Conservation (phyloP, 2,797 vertebrate species). For the Poecilia gillii region DNA sequence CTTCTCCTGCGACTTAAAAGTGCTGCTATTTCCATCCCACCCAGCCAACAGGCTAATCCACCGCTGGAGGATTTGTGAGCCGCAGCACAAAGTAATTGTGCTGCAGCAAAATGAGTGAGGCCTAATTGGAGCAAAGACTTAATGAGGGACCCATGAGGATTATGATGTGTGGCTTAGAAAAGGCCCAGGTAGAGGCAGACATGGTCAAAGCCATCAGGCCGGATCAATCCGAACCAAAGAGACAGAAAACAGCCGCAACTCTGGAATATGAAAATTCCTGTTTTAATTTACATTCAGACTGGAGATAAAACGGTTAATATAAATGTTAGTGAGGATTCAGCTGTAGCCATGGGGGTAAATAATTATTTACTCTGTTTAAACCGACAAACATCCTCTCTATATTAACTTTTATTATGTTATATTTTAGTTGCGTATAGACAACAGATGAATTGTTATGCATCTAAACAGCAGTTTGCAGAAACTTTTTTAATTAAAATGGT, state of each 20-base stretch:
- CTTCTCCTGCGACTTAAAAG: constrained; percentile 47
- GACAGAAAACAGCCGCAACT: constrained; percentile 37
- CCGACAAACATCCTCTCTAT: background rate
- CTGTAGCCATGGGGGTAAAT: constrained; percentile 6
- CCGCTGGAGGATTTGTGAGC: constrained; percentile 71
- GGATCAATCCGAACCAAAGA: constrained; percentile 40
- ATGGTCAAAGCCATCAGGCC: constrained; percentile 62
- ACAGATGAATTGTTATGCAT: background rate
- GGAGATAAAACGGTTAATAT: constrained; percentile 31
- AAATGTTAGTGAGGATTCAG: constrained; percentile 32
- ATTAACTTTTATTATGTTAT: background rate
- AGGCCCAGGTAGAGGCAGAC: constrained; percentile 72
- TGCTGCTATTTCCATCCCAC: constrained; percentile 66
- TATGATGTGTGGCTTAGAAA: constrained; percentile 74
- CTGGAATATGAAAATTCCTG: background rate
- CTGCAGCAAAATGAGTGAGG: constrained; percentile 67
- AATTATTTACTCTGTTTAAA: background rate
- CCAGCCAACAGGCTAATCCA: constrained; percentile 75
- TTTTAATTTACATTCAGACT: background rate
- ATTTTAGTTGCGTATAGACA: background rate
- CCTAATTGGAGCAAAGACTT: constrained; percentile 79
- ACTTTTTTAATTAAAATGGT: background rate
- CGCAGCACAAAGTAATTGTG: constrained; percentile 62
- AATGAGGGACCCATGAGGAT: constrained; percentile 80
- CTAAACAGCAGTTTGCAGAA: background rate